Percentiles rank a stretch among this genome's conserved stretches.
These are phyloP conservation scores for Dioctria linearis DNA, from an alignment of 2,888 invertebrate species.

Conservation along the genomic window DNA sequence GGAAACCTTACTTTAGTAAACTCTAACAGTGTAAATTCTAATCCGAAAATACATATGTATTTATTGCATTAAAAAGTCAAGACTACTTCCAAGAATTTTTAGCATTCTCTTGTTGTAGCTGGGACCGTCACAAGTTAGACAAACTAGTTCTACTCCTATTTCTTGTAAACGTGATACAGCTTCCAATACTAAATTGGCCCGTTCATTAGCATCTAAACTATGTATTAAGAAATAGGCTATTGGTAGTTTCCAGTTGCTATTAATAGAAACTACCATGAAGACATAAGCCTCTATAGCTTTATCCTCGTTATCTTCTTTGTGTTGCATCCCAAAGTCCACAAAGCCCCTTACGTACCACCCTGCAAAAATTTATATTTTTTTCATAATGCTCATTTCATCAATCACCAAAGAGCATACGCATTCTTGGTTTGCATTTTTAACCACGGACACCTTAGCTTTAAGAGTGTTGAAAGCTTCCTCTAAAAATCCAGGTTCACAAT, in stretches of 20 bases:
- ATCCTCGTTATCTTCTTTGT: no score
- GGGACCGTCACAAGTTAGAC: not conserved
- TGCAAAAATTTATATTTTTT: not conserved
- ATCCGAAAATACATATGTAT: not conserved
- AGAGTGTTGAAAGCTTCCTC: not conserved
- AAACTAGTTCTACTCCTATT: not conserved
- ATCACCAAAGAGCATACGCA: not conserved
- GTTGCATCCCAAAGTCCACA: not conserved
- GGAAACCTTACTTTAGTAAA: no score
- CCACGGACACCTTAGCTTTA: not conserved
- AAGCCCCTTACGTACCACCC: not conserved
- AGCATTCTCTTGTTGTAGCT: not conserved
- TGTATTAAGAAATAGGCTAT: not conserved
- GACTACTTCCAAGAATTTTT: not conserved
- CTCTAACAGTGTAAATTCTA: no score
- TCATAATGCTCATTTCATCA: not conserved
- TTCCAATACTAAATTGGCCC: not conserved
- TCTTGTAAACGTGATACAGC: not conserved
- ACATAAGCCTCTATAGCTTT: no score
- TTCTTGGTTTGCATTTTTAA: not conserved
- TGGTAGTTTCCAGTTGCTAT: not conserved
- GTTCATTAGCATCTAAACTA: not conserved
- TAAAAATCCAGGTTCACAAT: not conserved
- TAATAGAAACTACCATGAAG: not conserved
- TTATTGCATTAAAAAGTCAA: not conserved